These are phyloP conservation scores for Phrynosoma platyrhinos DNA, from an alignment of 2,113 vertebrate genomes.

Conservation along the genomic window DNA sequence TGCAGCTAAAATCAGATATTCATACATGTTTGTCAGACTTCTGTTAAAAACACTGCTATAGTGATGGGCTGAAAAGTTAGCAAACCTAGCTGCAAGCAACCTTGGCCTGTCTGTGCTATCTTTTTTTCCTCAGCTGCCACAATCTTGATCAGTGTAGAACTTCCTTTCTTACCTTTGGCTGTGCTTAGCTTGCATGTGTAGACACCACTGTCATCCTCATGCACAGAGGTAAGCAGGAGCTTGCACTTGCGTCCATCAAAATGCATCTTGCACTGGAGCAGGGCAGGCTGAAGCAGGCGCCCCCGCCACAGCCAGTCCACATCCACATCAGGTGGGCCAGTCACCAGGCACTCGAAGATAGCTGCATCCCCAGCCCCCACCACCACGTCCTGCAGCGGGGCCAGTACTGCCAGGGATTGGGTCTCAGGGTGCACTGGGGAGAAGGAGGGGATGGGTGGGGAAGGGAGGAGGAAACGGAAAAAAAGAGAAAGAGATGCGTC, in stretches of 20 bases:
- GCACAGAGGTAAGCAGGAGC: slow-evolving; percentile 94
- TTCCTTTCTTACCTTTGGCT: slow-evolving; percentile 85
- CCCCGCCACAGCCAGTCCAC: slow-evolving; percentile 96
- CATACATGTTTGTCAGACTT: neutral
- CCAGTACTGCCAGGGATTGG: slow-evolving; percentile 88
- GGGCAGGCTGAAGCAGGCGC: slow-evolving; percentile 93
- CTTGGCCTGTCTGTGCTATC: neutral
- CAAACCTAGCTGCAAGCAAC: neutral
- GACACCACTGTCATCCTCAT: slow-evolving; percentile 94
- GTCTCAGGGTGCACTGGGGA: slow-evolving; percentile 85
- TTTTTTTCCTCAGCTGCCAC: neutral
- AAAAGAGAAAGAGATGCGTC: slow-evolving; percentile 67
- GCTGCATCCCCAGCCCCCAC: slow-evolving; percentile 94
- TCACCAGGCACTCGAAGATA: slow-evolving; percentile 93
- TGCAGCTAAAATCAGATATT: too few relatives aligned
- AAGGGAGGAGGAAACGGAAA: slow-evolving; percentile 11
- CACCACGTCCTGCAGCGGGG: slow-evolving; percentile 89
- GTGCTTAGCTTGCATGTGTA: slow-evolving; percentile 98
- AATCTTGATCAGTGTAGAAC: neutral
- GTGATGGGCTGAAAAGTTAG: neutral
- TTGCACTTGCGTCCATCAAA: slow-evolving; percentile 94
- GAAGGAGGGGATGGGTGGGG: slow-evolving; percentile 27
- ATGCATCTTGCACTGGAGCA: slow-evolving; percentile 99
- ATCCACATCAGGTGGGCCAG: slow-evolving; percentile 93
- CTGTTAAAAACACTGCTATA: neutral